Percentiles rank a stretch among this genome's conserved stretches.
Conservation (phyloP, 1,140 invertebrate species). For the Helicoverpa armigera region DNA sequence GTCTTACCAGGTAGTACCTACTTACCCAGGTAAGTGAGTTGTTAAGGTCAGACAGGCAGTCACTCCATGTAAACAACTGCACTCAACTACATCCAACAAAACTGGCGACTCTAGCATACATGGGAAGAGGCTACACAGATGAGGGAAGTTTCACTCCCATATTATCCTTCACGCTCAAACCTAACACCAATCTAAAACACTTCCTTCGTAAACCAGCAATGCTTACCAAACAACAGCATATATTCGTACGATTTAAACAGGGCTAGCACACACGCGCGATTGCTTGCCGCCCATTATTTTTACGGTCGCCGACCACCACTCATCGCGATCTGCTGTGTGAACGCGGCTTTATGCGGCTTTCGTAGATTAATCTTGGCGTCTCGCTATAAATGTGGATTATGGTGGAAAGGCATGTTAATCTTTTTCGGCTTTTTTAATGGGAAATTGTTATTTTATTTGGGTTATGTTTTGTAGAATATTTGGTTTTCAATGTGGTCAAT, state of each 20-base stretch:
- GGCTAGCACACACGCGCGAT: constrained; percentile 46
- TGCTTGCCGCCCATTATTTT: constrained; percentile 62
- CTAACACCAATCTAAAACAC: background rate
- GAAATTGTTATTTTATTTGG: background rate
- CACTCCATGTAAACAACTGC: too few species aligned
- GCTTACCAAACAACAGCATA: constrained; percentile 19
- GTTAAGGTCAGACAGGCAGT: too few species aligned
- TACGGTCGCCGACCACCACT: constrained; percentile 58
- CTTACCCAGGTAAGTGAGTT: too few species aligned
- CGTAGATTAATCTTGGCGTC: constrained; percentile 22
- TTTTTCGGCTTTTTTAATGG: background rate
- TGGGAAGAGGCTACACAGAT: too few species aligned
- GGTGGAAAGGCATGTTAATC: background rate
- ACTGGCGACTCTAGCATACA: too few species aligned
- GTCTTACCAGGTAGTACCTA: too few species aligned
- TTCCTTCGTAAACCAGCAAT: background rate
- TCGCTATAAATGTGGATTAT: constrained; percentile 13
- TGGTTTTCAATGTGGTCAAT: too few species aligned
- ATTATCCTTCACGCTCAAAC: too few species aligned
- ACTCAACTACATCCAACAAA: too few species aligned
- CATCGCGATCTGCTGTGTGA: constrained; percentile 51
- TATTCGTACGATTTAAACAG: background rate
- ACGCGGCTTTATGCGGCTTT: constrained; percentile 38
- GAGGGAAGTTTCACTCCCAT: too few species aligned
- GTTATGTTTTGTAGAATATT: background rate